Evolutionary conservation across 2,888 invertebrate genomes (phyloP).

Genomic region (Diabrotica balteata): DNA sequence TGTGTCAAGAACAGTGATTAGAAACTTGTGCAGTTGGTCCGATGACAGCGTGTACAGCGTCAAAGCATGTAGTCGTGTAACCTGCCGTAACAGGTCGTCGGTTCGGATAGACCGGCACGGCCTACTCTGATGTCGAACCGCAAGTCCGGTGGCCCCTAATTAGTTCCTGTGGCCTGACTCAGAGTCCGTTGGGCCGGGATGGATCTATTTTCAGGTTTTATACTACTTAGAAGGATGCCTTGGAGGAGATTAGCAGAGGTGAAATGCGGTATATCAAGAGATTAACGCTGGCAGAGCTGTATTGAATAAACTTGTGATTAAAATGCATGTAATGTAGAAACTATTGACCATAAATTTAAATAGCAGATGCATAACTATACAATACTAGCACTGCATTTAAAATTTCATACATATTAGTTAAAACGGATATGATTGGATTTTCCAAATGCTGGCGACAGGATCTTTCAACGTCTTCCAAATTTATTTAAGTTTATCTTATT

Average conservation of each 20-base stretch:
- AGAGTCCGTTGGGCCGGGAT: conserved; percentile 18
- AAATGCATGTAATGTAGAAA: too few relatives aligned
- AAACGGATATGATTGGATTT: too few relatives aligned
- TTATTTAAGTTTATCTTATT: too few relatives aligned
- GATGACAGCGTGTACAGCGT: conserved; percentile 33
- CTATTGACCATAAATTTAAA: too few relatives aligned
- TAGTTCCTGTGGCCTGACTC: conserved; percentile 45
- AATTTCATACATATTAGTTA: too few relatives aligned
- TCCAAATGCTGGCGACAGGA: too few relatives aligned
- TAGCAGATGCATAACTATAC: too few relatives aligned
- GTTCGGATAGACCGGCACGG: conserved; percentile 13
- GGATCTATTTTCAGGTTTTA: conserved; percentile 31
- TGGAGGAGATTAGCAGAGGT: conserved; percentile 25
- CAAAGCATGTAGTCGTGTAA: conserved; percentile 30
- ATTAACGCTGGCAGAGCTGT: conserved; percentile 1
- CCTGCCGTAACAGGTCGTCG: conserved; percentile 29
- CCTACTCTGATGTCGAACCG: conserved; percentile 32
- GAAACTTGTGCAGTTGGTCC: conserved; percentile 28
- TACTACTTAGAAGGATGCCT: conserved; percentile 25
- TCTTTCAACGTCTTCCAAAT: too few relatives aligned
- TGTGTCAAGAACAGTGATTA: not conserved
- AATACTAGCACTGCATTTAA: too few relatives aligned
- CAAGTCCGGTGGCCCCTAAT: conserved; percentile 47
- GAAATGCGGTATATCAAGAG: conserved; percentile 16
- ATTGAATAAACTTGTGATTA: too few relatives aligned